Evolutionary conservation across 2,888 invertebrate genomes (phyloP).

Genomic region (Dasysyrphus tricinctus): DNA sequence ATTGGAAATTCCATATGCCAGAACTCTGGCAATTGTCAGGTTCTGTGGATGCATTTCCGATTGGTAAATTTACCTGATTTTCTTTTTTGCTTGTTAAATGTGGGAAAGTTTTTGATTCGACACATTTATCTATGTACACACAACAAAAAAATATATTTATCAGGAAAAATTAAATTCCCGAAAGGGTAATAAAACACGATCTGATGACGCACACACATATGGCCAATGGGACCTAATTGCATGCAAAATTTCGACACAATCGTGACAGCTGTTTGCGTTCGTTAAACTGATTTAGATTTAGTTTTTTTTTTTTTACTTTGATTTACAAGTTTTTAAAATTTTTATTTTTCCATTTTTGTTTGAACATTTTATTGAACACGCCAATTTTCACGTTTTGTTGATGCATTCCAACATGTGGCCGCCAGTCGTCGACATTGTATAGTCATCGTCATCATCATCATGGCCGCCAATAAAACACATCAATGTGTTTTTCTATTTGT

Average conservation of each 20-base stretch:
- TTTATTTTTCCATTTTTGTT: slow-evolving; percentile 23
- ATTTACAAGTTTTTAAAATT: slow-evolving; percentile 28
- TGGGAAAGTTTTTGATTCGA: slow-evolving; percentile 12
- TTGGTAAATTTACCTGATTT: slow-evolving; percentile 30
- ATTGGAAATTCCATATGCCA: slow-evolving; percentile 63
- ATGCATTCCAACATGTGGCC: slow-evolving; percentile 75
- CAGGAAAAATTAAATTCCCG: slow-evolving; percentile 28
- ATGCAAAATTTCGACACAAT: slow-evolving; percentile 70
- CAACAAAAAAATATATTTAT: slow-evolving; percentile 22
- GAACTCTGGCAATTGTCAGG: slow-evolving; percentile 53
- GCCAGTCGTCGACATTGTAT: slow-evolving; percentile 64
- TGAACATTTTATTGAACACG: slow-evolving; percentile 62
- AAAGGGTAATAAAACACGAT: slow-evolving; percentile 71
- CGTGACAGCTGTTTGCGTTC: slow-evolving; percentile 62
- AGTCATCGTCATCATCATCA: slow-evolving; percentile 42
- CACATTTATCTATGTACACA: not conserved
- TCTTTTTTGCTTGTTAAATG: not conserved
- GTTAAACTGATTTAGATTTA: slow-evolving; percentile 52
- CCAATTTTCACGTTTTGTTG: slow-evolving; percentile 73
- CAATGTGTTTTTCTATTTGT: slow-evolving; percentile 26
- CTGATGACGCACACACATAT: slow-evolving; percentile 45
- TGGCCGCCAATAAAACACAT: slow-evolving; percentile 60
- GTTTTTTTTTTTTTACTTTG: slow-evolving; percentile 32
- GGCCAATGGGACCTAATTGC: slow-evolving; percentile 29
- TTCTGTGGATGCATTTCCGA: slow-evolving; percentile 67